These are phyloP conservation scores for Halichoeres trimaculatus DNA, from an alignment of 2,113 vertebrate genomes.

Conservation along the genomic window DNA sequence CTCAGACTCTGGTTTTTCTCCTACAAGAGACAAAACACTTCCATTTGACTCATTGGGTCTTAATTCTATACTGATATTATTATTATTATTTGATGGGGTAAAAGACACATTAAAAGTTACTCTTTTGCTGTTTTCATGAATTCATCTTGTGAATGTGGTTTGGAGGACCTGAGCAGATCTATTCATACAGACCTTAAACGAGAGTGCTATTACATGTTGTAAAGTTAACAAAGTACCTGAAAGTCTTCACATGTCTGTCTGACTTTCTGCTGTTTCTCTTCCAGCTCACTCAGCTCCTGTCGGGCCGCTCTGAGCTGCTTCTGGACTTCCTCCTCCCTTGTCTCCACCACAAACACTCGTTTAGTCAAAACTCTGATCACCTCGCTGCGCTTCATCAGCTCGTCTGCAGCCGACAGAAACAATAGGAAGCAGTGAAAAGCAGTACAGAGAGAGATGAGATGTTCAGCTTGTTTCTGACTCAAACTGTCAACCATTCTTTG, in stretches of 20 bases:
- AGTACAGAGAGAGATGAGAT: no score
- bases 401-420: slow-evolving; percentile 54
- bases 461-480: no score
- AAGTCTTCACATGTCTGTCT: slow-evolving; percentile 64
- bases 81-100: no score
- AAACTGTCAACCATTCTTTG: no score
- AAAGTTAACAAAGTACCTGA: slow-evolving; percentile 48
- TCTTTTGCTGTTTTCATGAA: background rate
- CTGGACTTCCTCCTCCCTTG: slow-evolving; percentile 59
- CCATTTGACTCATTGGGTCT: no score
- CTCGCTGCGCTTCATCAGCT: slow-evolving; percentile 74
- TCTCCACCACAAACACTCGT: slow-evolving; percentile 59
- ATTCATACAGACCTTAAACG: no score
- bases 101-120: no score
- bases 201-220: background rate
- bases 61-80: no score
- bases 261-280: slow-evolving; percentile 52
- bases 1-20: slow-evolving; percentile 88
- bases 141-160: background rate
- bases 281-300: slow-evolving; percentile 58
- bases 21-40: slow-evolving; percentile 65
- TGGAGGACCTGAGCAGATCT: no score
- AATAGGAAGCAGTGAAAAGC: background rate
- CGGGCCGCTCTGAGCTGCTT: slow-evolving; percentile 59
- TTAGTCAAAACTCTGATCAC: slow-evolving; percentile 73